These are phyloP conservation scores for Meloe dianella DNA, from an alignment of 2,888 invertebrate genomes.

Conservation along the genomic window DNA sequence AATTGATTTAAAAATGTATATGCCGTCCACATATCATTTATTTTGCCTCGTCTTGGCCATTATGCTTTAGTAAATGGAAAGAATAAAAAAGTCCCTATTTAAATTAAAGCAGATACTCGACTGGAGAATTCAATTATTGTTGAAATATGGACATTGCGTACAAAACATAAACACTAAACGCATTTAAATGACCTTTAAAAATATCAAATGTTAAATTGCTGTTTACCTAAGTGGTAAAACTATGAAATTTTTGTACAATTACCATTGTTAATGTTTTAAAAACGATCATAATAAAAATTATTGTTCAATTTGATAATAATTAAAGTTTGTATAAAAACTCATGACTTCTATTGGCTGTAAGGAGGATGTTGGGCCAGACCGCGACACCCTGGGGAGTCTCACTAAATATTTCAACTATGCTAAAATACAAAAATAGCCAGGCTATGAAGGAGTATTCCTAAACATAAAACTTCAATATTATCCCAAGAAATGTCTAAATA, in stretches of 20 bases:
- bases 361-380: slow-evolving; percentile 19
- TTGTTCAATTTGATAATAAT: neutral
- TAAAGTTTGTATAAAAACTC: too few species aligned
- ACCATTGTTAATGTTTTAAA: neutral
- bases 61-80: neutral
- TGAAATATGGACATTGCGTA: neutral
- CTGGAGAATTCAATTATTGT: neutral
- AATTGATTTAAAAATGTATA: slow-evolving; percentile 12
- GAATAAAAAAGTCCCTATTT: neutral
- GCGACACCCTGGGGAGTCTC: slow-evolving; percentile 20
- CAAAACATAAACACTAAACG: neutral
- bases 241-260: neutral
- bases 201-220: neutral
- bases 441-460: neutral
- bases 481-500: neutral
- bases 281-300: neutral
- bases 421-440: slow-evolving; percentile 17
- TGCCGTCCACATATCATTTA: neutral
- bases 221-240: neutral
- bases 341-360: slow-evolving; percentile 17
- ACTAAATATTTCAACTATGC: slow-evolving; percentile 27
- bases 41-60: neutral
- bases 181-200: neutral
- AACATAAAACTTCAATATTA: neutral
- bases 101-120: neutral